These are phyloP conservation scores for Cancer borealis DNA, from an alignment of 2,888 invertebrate genomes.

Conservation along the genomic window DNA sequence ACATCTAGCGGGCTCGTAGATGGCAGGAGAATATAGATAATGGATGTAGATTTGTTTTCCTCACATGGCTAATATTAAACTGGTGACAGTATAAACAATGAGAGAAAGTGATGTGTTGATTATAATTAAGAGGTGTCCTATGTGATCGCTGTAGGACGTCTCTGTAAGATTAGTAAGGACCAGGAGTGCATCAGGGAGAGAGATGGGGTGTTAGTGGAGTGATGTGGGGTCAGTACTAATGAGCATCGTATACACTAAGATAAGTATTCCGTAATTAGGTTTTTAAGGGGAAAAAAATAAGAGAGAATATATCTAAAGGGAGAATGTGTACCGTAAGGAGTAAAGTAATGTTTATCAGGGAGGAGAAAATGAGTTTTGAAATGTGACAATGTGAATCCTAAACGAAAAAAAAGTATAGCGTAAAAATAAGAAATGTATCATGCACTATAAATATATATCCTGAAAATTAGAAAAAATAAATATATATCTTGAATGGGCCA, in stretches of 20 bases:
- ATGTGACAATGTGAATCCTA: neutral
- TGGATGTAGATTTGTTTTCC: neutral
- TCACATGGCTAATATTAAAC: neutral
- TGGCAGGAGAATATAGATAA: neutral
- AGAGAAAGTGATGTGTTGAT: neutral
- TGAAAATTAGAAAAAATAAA: neutral
- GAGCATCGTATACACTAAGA: neutral
- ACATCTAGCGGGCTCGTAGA: neutral
- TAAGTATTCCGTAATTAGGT: neutral
- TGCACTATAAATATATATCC: neutral
- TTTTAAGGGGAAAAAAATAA: neutral
- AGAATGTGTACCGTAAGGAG: neutral
- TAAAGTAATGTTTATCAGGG: neutral
- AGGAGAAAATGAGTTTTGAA: neutral
- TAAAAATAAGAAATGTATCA: neutral
- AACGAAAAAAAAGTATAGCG: no score
- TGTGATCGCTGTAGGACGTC: neutral
- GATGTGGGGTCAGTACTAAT: neutral
- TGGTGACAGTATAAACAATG: neutral
- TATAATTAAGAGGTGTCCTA: neutral
- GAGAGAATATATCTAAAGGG: neutral
- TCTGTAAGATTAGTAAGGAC: neutral
- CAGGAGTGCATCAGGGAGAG: neutral
- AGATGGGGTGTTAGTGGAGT: neutral
- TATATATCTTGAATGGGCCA: neutral